Conservation (phyloP, 2,797 vertebrate species). For the Microctenopoma lineatum region DNA sequence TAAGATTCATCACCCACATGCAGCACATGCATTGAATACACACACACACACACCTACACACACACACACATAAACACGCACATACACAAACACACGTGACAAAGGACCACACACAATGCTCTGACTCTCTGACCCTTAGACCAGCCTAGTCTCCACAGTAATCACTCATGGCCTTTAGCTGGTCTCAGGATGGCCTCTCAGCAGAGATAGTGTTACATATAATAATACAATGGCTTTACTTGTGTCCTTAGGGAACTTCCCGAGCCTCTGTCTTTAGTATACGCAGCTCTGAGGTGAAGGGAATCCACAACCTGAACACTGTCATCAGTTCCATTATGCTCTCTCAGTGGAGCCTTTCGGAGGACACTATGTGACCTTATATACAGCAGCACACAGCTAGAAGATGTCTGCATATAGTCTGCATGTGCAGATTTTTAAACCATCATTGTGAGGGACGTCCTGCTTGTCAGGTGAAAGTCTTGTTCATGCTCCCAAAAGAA, state of each 20-base stretch:
- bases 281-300: conserved; percentile 41
- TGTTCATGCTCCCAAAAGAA: conserved; percentile 5
- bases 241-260: conserved; percentile 65
- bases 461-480: conserved; percentile 19
- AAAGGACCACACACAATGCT: conserved; percentile 74
- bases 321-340: conserved; percentile 65
- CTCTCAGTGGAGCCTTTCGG: conserved; percentile 54
- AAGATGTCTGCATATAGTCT: conserved; percentile 7
- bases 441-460: conserved; percentile 41
- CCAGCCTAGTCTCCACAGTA: conserved; percentile 42
- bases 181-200: conserved; percentile 44
- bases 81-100: conserved; percentile 51
- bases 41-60: no score
- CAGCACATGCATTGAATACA: conserved; percentile 49
- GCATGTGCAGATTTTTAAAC: conserved; percentile 46
- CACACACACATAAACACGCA: conserved; percentile 21
- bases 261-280: conserved; percentile 40
- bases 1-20: conserved; percentile 68
- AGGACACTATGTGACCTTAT: conserved; percentile 52
- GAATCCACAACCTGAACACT: conserved; percentile 61
- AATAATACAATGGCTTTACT: conserved; percentile 70
- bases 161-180: conserved; percentile 53
- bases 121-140: conserved; percentile 59
- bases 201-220: conserved; percentile 67
- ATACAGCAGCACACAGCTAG: conserved; percentile 30